Evolutionary conservation across 2,797 vertebrate species (phyloP).

Genomic region (Aldrovandia affinis): DNA sequence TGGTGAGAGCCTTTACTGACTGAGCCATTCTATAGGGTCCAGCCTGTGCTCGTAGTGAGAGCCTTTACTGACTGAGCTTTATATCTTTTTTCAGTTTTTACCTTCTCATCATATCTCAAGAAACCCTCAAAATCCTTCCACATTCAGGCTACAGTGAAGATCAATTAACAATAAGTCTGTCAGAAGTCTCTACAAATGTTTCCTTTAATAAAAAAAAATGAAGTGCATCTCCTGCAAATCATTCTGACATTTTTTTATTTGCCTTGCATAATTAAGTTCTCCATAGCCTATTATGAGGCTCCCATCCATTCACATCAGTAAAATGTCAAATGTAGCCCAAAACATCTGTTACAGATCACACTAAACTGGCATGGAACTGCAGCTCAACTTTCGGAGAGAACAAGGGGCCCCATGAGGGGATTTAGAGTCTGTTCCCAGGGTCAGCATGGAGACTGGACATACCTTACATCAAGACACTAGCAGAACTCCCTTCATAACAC

Average conservation of each 20-base stretch:
- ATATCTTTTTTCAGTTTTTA: neutral
- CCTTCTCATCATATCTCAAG: neutral
- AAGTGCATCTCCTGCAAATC: neutral
- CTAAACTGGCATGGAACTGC: slow-evolving; percentile 18
- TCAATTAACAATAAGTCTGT: neutral
- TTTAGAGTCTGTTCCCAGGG: slow-evolving; percentile 22
- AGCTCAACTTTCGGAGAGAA: slow-evolving; percentile 17
- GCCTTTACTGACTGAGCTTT: too few species aligned
- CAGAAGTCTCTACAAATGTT: neutral
- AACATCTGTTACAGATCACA: slow-evolving; percentile 35
- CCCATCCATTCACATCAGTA: neutral
- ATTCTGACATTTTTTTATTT: slow-evolving; percentile 15
- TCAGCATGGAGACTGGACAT: slow-evolving; percentile 11
- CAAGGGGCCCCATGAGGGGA: slow-evolving; percentile 21
- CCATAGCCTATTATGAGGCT: slow-evolving; percentile 15
- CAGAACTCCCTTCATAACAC: too few species aligned
- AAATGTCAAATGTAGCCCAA: neutral
- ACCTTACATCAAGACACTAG: neutral
- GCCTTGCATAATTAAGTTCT: neutral
- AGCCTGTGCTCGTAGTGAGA: too few species aligned
- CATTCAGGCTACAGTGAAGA: neutral
- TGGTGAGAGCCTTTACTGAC: too few species aligned
- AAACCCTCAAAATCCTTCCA: neutral
- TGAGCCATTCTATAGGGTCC: too few species aligned
- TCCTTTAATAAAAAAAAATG: neutral